Base-by-base conservation (phyloP, 2,797 vertebrate species). In the Gephyroberyx darwinii region DNA sequence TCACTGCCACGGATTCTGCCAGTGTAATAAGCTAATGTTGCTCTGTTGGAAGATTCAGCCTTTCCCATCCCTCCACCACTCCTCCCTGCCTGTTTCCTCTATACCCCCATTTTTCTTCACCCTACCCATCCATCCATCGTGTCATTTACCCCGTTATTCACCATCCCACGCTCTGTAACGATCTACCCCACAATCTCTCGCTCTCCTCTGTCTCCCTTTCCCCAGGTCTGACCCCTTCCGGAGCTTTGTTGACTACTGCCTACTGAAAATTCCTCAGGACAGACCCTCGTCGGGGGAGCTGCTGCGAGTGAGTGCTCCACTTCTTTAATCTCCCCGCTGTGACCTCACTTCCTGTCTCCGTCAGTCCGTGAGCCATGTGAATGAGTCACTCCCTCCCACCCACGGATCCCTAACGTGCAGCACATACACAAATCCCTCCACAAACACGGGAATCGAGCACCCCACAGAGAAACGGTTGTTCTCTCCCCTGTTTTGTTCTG, bases 251-350 rank as follows among this genome's bases (percentile, higher is more conserved):
- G 97, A 99, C 94, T 98, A 96, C 95, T 99, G 98, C 96, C 96
- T 99, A 93, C 96, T 96, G 93, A 99, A 99, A 94, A 96, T 98
- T 95, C 97, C 98, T 96, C 97, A 98, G 94, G 97, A 99, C 94
- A 95, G 98, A 90, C 97, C 96, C 79, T 96, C 96, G 0, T 98
- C 98, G 50, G 93, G 92, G 74, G 97, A 99, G 89, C 94, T 99
- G 71, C 93, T 99, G 93, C 93, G 92, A 95, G 98, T 99, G 95
- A 97, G 93, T 89, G 75, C 78, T 83, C 84, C 82, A 66, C 83
- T 61, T 81, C 61, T 81, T 79, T 88, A 77, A 88, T 86, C 80
- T 48, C 53, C 64, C 59, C 80, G 78, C 78, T 80, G 71, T 89
- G 84, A 90, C 86, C 84, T 91, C 90, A 90, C 90, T 87, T 91